These are phyloP conservation scores for Cygnus buccinator DNA, from an alignment of 2,113 vertebrate genomes.

Conservation along the genomic window DNA sequence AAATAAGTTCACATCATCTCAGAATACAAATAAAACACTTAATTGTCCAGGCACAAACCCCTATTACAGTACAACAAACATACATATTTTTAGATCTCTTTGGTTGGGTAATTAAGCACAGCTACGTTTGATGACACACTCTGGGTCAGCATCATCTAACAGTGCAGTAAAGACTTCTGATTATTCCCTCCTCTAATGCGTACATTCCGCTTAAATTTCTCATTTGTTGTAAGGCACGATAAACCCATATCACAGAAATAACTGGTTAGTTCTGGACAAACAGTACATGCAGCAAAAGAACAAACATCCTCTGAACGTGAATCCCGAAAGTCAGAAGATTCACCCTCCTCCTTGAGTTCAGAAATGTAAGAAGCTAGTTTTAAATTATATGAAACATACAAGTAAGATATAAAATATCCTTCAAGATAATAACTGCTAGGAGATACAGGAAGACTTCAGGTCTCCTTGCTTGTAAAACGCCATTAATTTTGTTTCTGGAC, in stretches of 20 bases:
- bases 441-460: conserved; percentile 71
- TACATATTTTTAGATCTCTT: conserved; percentile 87
- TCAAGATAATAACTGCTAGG: conserved; percentile 60
- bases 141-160: conserved; percentile 78
- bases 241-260: conserved; percentile 74
- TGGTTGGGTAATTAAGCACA: conserved; percentile 90
- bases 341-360: conserved; percentile 70
- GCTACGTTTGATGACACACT: conserved; percentile 78
- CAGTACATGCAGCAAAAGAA: conserved; percentile 80
- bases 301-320: conserved; percentile 66
- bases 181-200: conserved; percentile 69
- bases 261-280: conserved; percentile 76
- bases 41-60: conserved; percentile 86
- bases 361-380: conserved; percentile 70
- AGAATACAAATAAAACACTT: conserved; percentile 95
- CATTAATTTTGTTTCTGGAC: conserved; percentile 17
- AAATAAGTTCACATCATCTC: conserved; percentile 99
- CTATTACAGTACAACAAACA: conserved; percentile 87
- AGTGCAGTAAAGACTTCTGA: conserved; percentile 77
- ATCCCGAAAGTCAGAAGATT: conserved; percentile 73
- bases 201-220: conserved; percentile 74
- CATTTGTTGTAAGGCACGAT: conserved; percentile 83
- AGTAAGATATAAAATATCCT: conserved; percentile 73
- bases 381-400: conserved; percentile 74
- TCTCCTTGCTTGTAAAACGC: conserved; percentile 38